phyloP scores from a whole-genome alignment of 2,113 vertebrate genomes.

The Coreoperca whiteheadi region DNA sequence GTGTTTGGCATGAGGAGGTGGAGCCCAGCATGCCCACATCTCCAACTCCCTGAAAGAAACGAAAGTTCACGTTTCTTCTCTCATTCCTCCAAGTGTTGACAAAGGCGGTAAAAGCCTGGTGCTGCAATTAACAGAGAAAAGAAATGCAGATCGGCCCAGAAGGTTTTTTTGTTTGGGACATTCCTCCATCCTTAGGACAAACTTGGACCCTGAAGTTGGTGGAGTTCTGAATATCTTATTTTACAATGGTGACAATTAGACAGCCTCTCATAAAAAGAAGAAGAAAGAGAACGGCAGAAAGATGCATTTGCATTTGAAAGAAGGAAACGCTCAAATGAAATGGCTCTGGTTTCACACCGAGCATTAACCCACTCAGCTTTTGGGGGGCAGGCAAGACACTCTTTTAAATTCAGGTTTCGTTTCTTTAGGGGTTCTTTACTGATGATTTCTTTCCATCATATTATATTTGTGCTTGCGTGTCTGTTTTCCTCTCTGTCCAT shows the following conservation, averaged over 20 bases:
- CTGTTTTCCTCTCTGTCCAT: neutral
- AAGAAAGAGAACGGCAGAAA: slow-evolving; percentile 40
- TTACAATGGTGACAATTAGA: slow-evolving; percentile 72
- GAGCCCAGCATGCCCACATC: slow-evolving; percentile 13
- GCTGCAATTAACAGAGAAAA: slow-evolving; percentile 72
- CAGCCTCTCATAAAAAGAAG: slow-evolving; percentile 50
- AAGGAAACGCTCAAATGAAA: slow-evolving; percentile 45
- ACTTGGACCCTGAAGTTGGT: slow-evolving; percentile 59
- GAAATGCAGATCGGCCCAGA: slow-evolving; percentile 70
- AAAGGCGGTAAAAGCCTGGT: slow-evolving; percentile 45
- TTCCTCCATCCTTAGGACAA: slow-evolving; percentile 67
- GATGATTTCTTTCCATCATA: neutral
- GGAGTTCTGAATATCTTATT: slow-evolving; percentile 71
- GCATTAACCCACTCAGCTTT: slow-evolving; percentile 38
- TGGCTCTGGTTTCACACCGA: slow-evolving; percentile 36
- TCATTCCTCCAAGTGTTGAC: slow-evolving; percentile 37
- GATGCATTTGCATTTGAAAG: slow-evolving; percentile 78
- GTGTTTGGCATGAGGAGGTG: slow-evolving; percentile 34
- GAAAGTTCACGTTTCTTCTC: slow-evolving; percentile 46
- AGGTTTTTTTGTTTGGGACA: slow-evolving; percentile 56
- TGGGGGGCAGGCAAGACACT: slow-evolving; percentile 3
- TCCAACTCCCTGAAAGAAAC: slow-evolving; percentile 12
- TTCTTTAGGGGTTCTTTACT: neutral
- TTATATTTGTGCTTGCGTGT: neutral
- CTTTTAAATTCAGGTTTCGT: neutral